These are phyloP conservation scores for Tetragonula carbonaria DNA, from an alignment of 2,888 invertebrate genomes.

Conservation along the genomic window DNA sequence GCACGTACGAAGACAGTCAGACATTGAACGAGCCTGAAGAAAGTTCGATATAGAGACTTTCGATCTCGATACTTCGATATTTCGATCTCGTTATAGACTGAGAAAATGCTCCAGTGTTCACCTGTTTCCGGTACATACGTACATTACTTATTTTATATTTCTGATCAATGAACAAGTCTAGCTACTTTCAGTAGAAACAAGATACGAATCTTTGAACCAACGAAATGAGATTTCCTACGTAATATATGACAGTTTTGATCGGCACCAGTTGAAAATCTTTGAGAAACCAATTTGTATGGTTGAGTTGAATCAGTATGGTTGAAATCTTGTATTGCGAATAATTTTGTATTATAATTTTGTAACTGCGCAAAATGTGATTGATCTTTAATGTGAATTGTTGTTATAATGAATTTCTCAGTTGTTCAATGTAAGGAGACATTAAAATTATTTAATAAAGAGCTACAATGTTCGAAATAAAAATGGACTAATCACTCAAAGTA, in stretches of 20 bases:
- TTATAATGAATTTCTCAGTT: too few species aligned
- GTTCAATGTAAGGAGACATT: too few species aligned
- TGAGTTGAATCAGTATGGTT: too few species aligned
- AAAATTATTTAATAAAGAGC: too few species aligned
- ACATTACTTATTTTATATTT: not conserved
- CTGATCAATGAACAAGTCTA: not conserved
- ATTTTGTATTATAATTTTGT: too few species aligned
- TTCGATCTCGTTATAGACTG: constrained; percentile 47
- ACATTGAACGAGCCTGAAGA: constrained; percentile 28
- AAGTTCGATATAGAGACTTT: constrained; percentile 43
- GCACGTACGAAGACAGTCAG: constrained; percentile 13
- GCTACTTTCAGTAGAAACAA: not conserved
- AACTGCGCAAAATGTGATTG: too few species aligned
- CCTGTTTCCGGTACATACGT: constrained; percentile 32
- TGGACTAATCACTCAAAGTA: too few species aligned
- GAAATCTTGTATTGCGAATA: too few species aligned
- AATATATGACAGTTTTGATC: not conserved
- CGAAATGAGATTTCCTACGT: not conserved
- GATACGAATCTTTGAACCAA: not conserved
- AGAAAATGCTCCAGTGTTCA: constrained; percentile 24
- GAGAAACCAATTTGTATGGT: too few species aligned
- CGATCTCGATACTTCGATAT: constrained; percentile 49
- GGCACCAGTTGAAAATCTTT: too few species aligned
- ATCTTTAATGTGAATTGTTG: too few species aligned
- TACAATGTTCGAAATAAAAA: too few species aligned